Percentiles rank a stretch among this genome's conserved stretches.
Evolutionary conservation across 2,888 invertebrate species (phyloP).

Genomic region (Apamea sordens): DNA sequence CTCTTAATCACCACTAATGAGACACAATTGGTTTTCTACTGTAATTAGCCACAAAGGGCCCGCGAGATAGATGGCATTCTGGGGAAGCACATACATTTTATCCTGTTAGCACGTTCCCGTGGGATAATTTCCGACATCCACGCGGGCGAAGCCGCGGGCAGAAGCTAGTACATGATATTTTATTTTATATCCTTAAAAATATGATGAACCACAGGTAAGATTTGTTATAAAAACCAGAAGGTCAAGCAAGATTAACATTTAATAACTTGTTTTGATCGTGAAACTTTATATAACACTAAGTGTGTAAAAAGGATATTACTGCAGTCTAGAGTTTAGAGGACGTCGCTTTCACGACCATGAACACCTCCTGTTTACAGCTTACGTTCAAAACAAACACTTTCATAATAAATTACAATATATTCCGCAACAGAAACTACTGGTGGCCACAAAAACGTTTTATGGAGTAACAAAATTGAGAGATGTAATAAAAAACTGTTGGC

Average conservation of each 20-base stretch:
- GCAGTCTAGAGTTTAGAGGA: conserved; percentile 44
- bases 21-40: no score
- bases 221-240: conserved; percentile 16
- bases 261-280: conserved; percentile 34
- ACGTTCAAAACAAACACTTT: conserved; percentile 42
- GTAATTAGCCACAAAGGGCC: no score
- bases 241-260: conserved; percentile 36
- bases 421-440: conserved; percentile 40
- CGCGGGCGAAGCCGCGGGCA: no score
- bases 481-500: conserved; percentile 58
- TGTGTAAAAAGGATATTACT: conserved; percentile 23
- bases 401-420: conserved; percentile 48
- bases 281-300: conserved; percentile 25
- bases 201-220: conserved; percentile 15
- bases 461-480: conserved; percentile 55
- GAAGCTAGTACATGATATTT: conserved; percentile 3
- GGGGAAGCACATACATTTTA: no score
- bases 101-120: no score
- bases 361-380: conserved; percentile 27
- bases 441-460: conserved; percentile 54
- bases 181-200: background rate
- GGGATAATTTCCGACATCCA: no score
- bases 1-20: no score
- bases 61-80: no score
- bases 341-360: conserved; percentile 40